Evolutionary conservation across 1,140 invertebrate genomes (phyloP), one percentile per base, ranked within the genome.

Genomic region (Scylla paramamosain): DNA sequence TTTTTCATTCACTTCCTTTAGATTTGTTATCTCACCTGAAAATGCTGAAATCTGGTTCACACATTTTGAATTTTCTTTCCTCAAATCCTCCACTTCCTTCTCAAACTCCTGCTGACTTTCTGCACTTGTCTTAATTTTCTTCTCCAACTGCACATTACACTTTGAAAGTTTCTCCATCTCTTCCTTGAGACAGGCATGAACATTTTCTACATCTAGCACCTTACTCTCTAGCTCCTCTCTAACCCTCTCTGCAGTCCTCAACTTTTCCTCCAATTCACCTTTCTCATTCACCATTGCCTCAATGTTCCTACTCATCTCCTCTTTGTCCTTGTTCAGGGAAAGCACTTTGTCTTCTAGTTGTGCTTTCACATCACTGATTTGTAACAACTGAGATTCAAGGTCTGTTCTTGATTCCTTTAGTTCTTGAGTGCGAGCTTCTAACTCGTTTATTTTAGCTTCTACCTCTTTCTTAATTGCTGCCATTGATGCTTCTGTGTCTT

Each of bases 391-490:
- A 48, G 91, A 84, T 94, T 82, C 93, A 93, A 77, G 96, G 84
- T 89, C 48, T 20, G 77, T 95, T 89, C 89, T 95, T 16, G 59
- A 96, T 48, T 93, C 95, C 25, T 94, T 95, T 16, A 84, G 92
- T 59, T 91, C 95, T 31, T 88, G 31, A 46, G 32, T 86, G 4
- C 94, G 90, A 52, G 94, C 39, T 67, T 95, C 94, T n/a, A 95
- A 29, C 46, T 92, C 10, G 29, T 87, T 25, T 0, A 95, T 95
- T 59, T 92, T 95, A 29, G 48, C 52, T 45, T 95, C 91, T 45
- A 95, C 94, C 32, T 95, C 90, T 25, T 92, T 46, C 59, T 92
- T 95, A 10, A 95, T 95, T 46, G 94, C 46, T 16, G 94, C 94
- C 87, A 95, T 83, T 25, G 84, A 67, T 10, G 89, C 82, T 20